These are phyloP conservation scores for Crossocerus cetratus DNA, from an alignment of 2,888 invertebrate species.

Conservation along the genomic window DNA sequence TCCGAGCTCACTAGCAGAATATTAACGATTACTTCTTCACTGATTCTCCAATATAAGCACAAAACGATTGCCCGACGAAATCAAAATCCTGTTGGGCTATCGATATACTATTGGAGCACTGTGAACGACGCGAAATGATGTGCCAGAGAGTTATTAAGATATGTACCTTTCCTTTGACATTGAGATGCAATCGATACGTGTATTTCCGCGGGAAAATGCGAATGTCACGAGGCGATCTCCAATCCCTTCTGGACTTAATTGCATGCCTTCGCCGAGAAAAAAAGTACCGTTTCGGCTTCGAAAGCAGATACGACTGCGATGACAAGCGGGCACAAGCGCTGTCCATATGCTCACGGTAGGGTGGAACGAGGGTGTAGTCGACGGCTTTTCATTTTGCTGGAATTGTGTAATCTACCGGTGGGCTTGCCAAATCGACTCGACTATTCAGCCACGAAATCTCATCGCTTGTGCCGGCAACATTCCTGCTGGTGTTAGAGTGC, in stretches of 20 bases:
- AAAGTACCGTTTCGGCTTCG: slow-evolving; percentile 34
- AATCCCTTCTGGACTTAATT: background rate
- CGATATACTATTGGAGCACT: background rate
- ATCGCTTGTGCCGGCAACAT: slow-evolving; percentile 37
- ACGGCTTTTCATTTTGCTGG: slow-evolving; percentile 34
- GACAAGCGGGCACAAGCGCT: slow-evolving; percentile 30
- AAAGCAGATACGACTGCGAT: slow-evolving; percentile 2
- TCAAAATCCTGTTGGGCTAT: background rate
- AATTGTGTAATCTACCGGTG: slow-evolving; percentile 37
- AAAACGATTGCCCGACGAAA: too few relatives aligned
- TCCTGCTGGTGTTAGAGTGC: slow-evolving; percentile 21
- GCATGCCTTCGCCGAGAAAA: slow-evolving; percentile 1
- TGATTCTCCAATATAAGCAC: too few relatives aligned
- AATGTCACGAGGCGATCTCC: background rate
- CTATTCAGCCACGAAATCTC: slow-evolving; percentile 51
- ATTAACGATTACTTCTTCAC: too few relatives aligned
- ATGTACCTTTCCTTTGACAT: background rate
- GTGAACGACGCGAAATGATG: background rate
- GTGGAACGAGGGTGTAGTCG: slow-evolving; percentile 24
- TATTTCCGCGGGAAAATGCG: slow-evolving; percentile 14
- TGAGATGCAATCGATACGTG: slow-evolving; percentile 12
- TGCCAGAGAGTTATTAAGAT: background rate
- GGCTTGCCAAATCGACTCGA: slow-evolving; percentile 47
- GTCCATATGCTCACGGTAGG: slow-evolving; percentile 24
- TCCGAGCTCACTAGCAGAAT: too few relatives aligned